Base-by-base conservation (phyloP, 2,113 vertebrate genomes). In the Eira barbara region DNA sequence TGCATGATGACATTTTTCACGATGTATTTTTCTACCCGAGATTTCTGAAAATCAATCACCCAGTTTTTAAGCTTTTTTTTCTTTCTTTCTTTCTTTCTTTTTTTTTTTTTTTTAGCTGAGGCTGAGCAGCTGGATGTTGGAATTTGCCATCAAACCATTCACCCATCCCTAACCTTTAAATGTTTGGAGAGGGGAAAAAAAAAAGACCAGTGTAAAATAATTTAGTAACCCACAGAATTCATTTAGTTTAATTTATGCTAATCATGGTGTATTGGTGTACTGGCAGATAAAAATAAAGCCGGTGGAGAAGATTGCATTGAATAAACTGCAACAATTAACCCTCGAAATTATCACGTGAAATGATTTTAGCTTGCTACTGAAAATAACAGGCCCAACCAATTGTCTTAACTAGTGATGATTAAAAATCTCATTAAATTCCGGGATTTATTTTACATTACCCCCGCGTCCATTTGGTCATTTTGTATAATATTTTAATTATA, bases 201-300 rank as follows among this genome's bases (percentile, higher is more conserved):
- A 98, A 98, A 98, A 96, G 98, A 98, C 94, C 42, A 61, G 96
- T 98, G 94, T 98, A 98, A 99, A 99, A 98, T 99, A 98, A 98
- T 98, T 98, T 98, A 98, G 98, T 98, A 99, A 99, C 98, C 97
- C 97, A 96, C 93, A n/a, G 81, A 98, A 98, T 98, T 98, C 97
- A 98, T 98, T 99, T 98, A 95, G 94, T 97, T 98, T 99, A 99
- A 98, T 99, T 98, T 99, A 99, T 99, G 98, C 98, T 99, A 99
- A 99, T 98, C 98, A 97, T 95, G 97, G 96, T 42, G 55, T 98
- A 98, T 98, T 98, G 98, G 98, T 98, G 86, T 98, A 97, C 94
- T 98, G 96, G 97, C 97, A 98, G 98, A 99, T 99, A 98, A 99
- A 98, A 99, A 98, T 98, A 98, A 99, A 99, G 98, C 98, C 84